phyloP scores from a whole-genome alignment of 2,888 invertebrate genomes.

The Vanessa cardui region DNA sequence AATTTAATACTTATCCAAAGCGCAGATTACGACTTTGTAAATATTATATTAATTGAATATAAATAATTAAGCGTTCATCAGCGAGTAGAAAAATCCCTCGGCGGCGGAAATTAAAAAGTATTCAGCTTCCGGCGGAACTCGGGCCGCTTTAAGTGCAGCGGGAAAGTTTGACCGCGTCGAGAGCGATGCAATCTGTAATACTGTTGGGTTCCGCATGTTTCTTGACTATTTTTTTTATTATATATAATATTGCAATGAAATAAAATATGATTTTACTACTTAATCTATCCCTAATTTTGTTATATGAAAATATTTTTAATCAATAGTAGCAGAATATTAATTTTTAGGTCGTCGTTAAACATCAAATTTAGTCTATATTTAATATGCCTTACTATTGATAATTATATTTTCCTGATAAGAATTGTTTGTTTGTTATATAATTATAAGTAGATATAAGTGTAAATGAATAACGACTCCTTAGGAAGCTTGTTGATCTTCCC shows the following conservation, averaged over 20 bases:
- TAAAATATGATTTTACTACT: not conserved
- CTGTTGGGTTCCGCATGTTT: constrained; percentile 17
- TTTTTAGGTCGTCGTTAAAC: no score
- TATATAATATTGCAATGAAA: not conserved
- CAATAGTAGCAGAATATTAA: no score
- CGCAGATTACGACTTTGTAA: constrained; percentile 57
- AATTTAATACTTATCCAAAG: constrained; percentile 37
- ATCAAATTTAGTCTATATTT: no score
- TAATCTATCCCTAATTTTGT: no score
- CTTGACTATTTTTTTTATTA: not conserved
- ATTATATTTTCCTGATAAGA: no score
- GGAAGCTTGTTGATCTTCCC: no score
- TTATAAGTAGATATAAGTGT: no score
- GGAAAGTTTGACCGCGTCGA: constrained; percentile 61
- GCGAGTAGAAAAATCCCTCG: constrained; percentile 75
- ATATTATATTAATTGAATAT: constrained; percentile 80
- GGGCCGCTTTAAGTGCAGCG: constrained; percentile 67
- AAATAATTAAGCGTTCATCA: constrained; percentile 77
- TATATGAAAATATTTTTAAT: no score
- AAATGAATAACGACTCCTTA: no score
- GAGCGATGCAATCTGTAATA: constrained; percentile 16
- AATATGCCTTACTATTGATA: no score
- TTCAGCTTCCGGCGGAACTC: constrained; percentile 67
- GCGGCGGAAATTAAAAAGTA: constrained; percentile 80
- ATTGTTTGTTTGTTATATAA: no score